Percentiles rank a stretch among this genome's conserved stretches.
These are phyloP conservation scores for Papilio xuthus DNA, from an alignment of 1,140 invertebrate genomes.

Conservation along the genomic window DNA sequence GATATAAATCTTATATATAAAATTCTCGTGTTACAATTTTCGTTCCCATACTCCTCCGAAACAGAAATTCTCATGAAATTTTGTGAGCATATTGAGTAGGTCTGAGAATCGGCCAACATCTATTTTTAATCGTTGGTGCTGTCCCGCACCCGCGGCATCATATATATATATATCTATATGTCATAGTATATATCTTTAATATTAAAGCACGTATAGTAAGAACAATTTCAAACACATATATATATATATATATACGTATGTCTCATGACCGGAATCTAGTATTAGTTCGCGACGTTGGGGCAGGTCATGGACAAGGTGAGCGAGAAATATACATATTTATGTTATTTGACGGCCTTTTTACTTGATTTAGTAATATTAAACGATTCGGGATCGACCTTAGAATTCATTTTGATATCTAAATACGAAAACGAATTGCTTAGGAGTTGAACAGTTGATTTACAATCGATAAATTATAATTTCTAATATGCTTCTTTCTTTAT, in stretches of 20 bases:
- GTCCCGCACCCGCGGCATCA: too few species aligned
- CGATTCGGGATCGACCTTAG: neutral
- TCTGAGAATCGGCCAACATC: too few species aligned
- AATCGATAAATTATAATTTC: neutral
- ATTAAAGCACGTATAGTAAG: too few species aligned
- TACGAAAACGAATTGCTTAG: neutral
- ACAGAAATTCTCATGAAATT: too few species aligned
- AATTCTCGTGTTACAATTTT: too few species aligned
- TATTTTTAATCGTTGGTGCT: too few species aligned
- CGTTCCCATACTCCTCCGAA: too few species aligned
- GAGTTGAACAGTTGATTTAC: neutral
- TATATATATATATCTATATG: too few species aligned
- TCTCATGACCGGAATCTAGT: slow-evolving; percentile 4
- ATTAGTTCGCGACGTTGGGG: slow-evolving; percentile 7
- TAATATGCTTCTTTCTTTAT: neutral
- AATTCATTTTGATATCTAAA: slow-evolving; percentile 2
- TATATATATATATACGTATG: neutral
- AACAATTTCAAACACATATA: too few species aligned
- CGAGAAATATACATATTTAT: slow-evolving; percentile 6
- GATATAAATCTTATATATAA: too few species aligned
- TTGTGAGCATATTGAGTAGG: too few species aligned
- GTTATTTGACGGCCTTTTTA: neutral
- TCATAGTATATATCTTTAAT: too few species aligned
- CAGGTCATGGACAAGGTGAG: slow-evolving; percentile 20
- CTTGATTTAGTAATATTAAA: slow-evolving; percentile 6